These are phyloP conservation scores for Synanceia verrucosa DNA, from an alignment of 2,797 vertebrate species.

Conservation along the genomic window DNA sequence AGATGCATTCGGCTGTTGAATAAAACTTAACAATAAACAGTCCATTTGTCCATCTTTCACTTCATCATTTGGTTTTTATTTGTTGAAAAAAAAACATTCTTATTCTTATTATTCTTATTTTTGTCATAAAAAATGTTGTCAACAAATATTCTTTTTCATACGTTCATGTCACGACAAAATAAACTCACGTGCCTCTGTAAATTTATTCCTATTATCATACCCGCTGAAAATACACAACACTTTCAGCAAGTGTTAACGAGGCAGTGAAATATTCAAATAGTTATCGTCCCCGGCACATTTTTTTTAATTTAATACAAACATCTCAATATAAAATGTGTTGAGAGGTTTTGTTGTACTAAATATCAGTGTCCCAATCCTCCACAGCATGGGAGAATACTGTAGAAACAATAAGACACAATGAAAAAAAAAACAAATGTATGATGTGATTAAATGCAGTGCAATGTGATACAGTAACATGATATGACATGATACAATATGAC, in stretches of 20 bases:
- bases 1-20: background rate
- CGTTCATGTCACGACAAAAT: background rate
- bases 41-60: background rate
- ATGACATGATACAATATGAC: constrained; percentile 43
- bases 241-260: background rate
- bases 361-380: background rate
- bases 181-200: background rate
- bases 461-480: constrained; percentile 36
- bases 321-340: background rate
- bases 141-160: background rate
- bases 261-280: background rate
- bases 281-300: background rate
- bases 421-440: background rate
- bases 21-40: background rate
- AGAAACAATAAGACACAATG: background rate
- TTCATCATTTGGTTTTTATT: background rate
- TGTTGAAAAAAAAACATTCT: background rate
- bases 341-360: background rate
- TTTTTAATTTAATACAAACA: background rate
- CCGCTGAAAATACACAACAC: background rate
- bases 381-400: background rate
- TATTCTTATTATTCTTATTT: too few species aligned
- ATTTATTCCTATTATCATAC: background rate
- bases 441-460: constrained; percentile 37
- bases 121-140: background rate